phyloP scores from a whole-genome alignment of 2,888 invertebrate genomes.

The Lypha dubia region DNA sequence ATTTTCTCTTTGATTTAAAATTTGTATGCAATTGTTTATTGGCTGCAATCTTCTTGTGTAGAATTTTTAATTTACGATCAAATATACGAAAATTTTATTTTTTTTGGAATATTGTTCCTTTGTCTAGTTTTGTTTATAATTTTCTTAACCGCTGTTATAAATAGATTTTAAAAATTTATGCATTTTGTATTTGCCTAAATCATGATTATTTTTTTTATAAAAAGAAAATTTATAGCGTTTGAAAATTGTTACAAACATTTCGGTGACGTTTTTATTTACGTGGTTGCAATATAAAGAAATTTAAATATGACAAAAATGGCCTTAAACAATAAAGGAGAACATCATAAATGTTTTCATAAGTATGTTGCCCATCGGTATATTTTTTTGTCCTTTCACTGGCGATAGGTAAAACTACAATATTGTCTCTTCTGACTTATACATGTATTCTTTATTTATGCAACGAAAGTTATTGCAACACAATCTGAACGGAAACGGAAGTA shows the following conservation, averaged over 20 bases:
- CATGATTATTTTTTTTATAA: not conserved
- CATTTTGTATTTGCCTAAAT: not conserved
- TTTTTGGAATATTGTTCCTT: not conserved
- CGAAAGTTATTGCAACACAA: conserved; percentile 1
- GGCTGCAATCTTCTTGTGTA: not conserved
- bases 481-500: conserved; percentile 60
- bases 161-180: conserved; percentile 31
- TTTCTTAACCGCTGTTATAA: not conserved
- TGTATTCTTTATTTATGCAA: conserved; percentile 22
- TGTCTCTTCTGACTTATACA: not conserved
- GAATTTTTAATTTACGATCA: conserved; percentile 2
- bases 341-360: not conserved
- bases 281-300: no score
- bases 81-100: not conserved
- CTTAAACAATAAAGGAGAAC: not conserved
- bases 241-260: not conserved
- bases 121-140: not conserved
- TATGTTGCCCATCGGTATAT: not conserved
- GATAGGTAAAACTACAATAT: not conserved
- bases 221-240: conserved; percentile 4
- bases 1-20: conserved; percentile 20
- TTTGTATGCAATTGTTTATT: conserved; percentile 29
- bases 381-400: not conserved
- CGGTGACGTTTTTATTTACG: not conserved
- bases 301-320: not conserved